Evolutionary conservation across 2,113 vertebrate genomes (phyloP), one percentile per base, ranked within the genome.

Genomic region (Pluvianellus socialis): DNA sequence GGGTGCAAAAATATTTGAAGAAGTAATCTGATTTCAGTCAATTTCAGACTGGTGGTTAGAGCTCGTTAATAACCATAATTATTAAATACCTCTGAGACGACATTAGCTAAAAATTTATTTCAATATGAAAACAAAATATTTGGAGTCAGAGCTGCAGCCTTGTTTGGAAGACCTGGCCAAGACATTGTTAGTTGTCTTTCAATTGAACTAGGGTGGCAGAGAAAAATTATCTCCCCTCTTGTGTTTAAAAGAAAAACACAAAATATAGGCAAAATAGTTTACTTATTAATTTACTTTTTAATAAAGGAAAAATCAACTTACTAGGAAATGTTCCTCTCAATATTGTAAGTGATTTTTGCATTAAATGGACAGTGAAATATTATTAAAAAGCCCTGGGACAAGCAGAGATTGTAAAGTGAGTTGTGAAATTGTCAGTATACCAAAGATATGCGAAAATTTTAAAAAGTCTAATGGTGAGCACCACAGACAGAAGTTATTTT

Each of bases 391-490:
- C 38, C 71, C 87, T 86, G 47, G 65, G 74, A 75, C 47, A 66
- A 88, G 75, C 40, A 45, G 62, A 90, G 66, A 56, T 61, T 76
- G 56, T 73, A 33, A 82, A 79, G 62, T 9, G 66, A 92, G 72
- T 53, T 67, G 18, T 56, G n/a, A 55, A 59, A 87, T 76, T 66
- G 90, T 90, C 68, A 76, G 72, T 82, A 97, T 90, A 98, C 98
- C 98, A 98, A 98, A 98, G 98, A 98, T 21, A 30, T 70, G 52
- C 47, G n/a, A n/a, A 72, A 62, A 62, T 68, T 65, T 67, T 74
- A 12, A 50, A 3, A 67, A 32, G 11, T 33, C 28, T 79, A 62
- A 82, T 20, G 23, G 32, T 59, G 71, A 55, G 86, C 84, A 67
- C 50, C 79, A 50, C 88, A 52, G 40, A 28, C 30, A 76, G 79